These are phyloP conservation scores for Noctua janthe DNA, from an alignment of 2,888 invertebrate species.

Conservation along the genomic window DNA sequence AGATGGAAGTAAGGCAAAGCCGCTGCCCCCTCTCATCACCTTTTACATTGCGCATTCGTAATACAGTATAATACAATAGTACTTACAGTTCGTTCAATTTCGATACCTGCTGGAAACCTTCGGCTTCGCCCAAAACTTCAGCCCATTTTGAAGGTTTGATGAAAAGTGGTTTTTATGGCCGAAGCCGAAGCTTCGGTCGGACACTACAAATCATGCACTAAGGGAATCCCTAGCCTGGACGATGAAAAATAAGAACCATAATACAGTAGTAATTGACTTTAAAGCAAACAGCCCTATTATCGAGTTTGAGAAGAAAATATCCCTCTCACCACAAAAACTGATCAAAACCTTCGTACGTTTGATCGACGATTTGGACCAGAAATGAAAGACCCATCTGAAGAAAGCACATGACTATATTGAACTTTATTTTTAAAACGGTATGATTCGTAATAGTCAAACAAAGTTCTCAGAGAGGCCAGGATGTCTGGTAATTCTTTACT, in stretches of 20 bases:
- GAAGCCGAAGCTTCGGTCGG: too few species aligned
- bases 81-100: too few species aligned
- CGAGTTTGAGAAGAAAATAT: conserved; percentile 62
- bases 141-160: too few species aligned
- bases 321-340: conserved; percentile 59
- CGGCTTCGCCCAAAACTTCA: too few species aligned
- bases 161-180: too few species aligned
- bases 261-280: conserved; percentile 14
- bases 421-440: background rate
- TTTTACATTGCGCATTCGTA: too few species aligned
- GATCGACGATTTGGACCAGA: conserved; percentile 47
- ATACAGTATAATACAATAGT: too few species aligned
- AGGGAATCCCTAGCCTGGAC: background rate
- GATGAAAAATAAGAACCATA: conserved; percentile 6
- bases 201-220: background rate
- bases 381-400: conserved; percentile 14
- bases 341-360: conserved; percentile 55
- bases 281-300: conserved; percentile 41
- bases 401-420: background rate
- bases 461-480: conserved; percentile 22
- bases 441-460: conserved; percentile 9
- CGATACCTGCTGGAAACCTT: too few species aligned
- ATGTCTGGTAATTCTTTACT: conserved; percentile 74
- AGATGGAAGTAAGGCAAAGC: too few species aligned
- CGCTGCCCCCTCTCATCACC: too few species aligned